A percentile compares a stretch with the other conserved stretches of the same genome.
phyloP scores from a whole-genome alignment of 2,888 invertebrate genomes.

The Unio delphinus region DNA sequence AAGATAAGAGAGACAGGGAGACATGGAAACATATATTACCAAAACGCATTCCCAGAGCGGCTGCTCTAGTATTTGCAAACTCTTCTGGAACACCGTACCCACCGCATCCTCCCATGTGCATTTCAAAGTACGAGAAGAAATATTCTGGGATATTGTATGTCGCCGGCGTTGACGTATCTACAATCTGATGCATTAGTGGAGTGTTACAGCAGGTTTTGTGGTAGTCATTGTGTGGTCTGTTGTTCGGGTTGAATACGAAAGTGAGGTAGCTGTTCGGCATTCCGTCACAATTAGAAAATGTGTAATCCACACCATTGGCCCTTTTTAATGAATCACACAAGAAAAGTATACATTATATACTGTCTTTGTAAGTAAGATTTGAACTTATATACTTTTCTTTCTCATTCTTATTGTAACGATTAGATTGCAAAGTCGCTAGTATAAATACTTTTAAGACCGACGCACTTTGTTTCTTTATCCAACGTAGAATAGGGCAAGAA shows the following conservation, averaged over 20 bases:
- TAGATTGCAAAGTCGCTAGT: too few relatives aligned
- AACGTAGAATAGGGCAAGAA: too few relatives aligned
- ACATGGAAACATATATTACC: not conserved
- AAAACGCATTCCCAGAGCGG: conserved; percentile 13
- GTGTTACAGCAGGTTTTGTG: conserved; percentile 9
- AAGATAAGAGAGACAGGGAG: too few relatives aligned
- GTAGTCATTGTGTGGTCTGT: conserved; percentile 8
- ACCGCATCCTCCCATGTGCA: conserved; percentile 28
- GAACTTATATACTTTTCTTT: too few relatives aligned
- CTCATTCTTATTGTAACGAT: too few relatives aligned
- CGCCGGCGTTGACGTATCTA: conserved; percentile 8
- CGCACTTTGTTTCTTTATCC: too few relatives aligned
- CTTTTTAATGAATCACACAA: not conserved
- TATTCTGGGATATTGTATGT: conserved; percentile 5
- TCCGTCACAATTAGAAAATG: conserved; percentile 26
- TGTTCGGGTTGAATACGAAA: conserved; percentile 15
- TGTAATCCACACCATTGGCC: conserved; percentile 14
- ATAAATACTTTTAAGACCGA: too few relatives aligned
- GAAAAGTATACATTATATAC: too few relatives aligned
- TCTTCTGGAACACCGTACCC: conserved; percentile 19
- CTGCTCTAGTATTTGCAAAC: conserved; percentile 7
- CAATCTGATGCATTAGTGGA: conserved; percentile 13
- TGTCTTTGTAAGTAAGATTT: too few relatives aligned
- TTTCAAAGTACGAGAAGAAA: conserved; percentile 18
- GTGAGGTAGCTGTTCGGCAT: conserved; percentile 21